Base-by-base conservation (phyloP, 2,797 vertebrate species). In the Catostomus latipinnis region DNA sequence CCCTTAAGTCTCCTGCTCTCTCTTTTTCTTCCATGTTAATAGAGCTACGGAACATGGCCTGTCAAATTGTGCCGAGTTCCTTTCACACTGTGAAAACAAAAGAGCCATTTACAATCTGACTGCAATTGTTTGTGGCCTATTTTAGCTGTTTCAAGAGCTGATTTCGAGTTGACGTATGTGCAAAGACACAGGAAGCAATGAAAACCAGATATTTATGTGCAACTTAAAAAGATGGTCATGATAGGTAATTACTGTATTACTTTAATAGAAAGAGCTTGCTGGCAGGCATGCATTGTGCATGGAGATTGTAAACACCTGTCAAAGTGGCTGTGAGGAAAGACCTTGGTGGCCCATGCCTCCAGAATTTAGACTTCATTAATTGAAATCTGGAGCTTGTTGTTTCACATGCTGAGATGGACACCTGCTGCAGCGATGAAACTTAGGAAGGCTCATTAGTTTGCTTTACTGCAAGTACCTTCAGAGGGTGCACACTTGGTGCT, bases 401-500 rank as follows among this genome's bases (percentile, higher is more conserved):
- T 86, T 84, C 60, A 83, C 87, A 86, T 86, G 82, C 86, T 87
- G 90, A 85, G 83, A 81, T 48, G 63, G 62, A 87, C 86, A 88
- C 86, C 90, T 88, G 87, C 78, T 85, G 87, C 87, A 90, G 89
- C 87, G 90, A 82, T 76, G 61, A 76, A 74, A 73, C 70, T 78
- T 56, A 46, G 9, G 56, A 69, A 86, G 80, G 49, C 71, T 82
- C 78, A 82, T 88, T 91, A 89, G 83, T 83, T 78, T 73, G 45
- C 18, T 8, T 49, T 52, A 67, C 78, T 67, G 45, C 48, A 73
- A 57, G 43, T 66, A 52, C 52, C 62, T 73, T 66, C 52, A 43
- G 69, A 78, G 43, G 65, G 61, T 56, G 22, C 9, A 56, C 77
- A 22, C 52, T 0, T 2, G 50, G 14, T 66, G 12, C 45, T 13